Conservation (phyloP, 2,888 invertebrate species). For the Chrysolina haemoptera region DNA sequence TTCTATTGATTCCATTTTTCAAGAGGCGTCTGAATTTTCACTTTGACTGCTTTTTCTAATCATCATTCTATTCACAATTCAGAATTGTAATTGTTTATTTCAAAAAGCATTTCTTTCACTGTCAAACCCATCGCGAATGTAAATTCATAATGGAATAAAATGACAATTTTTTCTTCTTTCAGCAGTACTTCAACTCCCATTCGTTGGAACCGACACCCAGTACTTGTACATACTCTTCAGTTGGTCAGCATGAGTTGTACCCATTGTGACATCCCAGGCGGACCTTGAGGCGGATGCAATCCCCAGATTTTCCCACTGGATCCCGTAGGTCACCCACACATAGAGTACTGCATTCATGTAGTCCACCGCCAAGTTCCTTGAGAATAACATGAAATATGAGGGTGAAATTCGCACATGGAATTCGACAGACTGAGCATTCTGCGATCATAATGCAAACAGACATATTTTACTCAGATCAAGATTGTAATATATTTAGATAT, state of each 20-base stretch:
- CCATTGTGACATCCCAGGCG: conserved; percentile 78
- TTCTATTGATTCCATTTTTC: too few relatives aligned
- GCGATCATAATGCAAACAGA: not conserved
- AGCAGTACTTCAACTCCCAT: conserved; percentile 69
- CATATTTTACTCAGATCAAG: too few relatives aligned
- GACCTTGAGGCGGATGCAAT: conserved; percentile 56
- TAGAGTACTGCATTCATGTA: conserved; percentile 64
- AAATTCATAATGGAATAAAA: too few relatives aligned
- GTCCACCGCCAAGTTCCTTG: conserved; percentile 65
- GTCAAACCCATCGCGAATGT: not conserved
- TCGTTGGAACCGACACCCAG: conserved; percentile 67
- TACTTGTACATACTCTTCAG: conserved; percentile 74
- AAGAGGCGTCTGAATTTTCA: too few relatives aligned
- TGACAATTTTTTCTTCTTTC: conserved; percentile 46
- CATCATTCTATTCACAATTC: too few relatives aligned
- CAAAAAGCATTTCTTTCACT: not conserved
- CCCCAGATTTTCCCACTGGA: conserved; percentile 51
- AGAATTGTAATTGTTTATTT: not conserved
- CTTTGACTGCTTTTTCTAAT: not conserved
- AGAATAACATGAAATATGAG: conserved; percentile 57
- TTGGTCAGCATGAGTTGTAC: conserved; percentile 78
- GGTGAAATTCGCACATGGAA: not conserved
- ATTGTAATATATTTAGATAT: too few relatives aligned
- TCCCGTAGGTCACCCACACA: conserved; percentile 58
- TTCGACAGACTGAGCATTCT: conserved; percentile 13